phyloP scores from a whole-genome alignment of 1,140 invertebrate species.

The Trachymyrmex septentrionalis region DNA sequence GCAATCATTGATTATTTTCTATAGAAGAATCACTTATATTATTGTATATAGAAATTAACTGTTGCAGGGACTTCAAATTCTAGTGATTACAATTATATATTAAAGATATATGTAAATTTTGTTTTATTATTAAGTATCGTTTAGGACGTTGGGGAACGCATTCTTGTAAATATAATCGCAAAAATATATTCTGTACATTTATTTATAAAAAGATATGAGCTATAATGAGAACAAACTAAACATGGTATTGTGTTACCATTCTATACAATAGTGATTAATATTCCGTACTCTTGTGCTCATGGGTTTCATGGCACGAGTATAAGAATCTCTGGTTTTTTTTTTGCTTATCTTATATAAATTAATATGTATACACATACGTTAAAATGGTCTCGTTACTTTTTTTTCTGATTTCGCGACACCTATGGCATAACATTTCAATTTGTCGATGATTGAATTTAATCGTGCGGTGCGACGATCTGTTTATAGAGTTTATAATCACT shows the following conservation, averaged over 20 bases:
- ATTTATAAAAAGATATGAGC: constrained; percentile 84
- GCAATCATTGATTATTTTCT: neutral
- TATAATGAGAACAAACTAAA: constrained; percentile 64
- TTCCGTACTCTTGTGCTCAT: constrained; percentile 20
- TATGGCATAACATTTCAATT: constrained; percentile 77
- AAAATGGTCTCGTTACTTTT: constrained; percentile 53
- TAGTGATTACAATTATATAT: constrained; percentile 29
- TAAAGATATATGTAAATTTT: constrained; percentile 7
- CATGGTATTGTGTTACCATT: constrained; percentile 53
- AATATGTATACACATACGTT: constrained; percentile 69
- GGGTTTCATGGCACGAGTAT: neutral
- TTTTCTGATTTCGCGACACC: constrained; percentile 69
- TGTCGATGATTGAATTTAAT: constrained; percentile 23
- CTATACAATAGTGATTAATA: constrained; percentile 67
- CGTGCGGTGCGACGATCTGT: neutral
- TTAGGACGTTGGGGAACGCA: constrained; percentile 1
- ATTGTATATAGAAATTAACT: constrained; percentile 19
- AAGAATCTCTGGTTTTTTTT: constrained; percentile 24
- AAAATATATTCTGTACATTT: constrained; percentile 83
- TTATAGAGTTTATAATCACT: constrained; percentile 9
- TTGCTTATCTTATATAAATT: constrained; percentile 77
- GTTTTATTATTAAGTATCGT: constrained; percentile 21
- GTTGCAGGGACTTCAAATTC: neutral
- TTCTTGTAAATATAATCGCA: constrained; percentile 43
- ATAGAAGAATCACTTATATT: constrained; percentile 10